These are phyloP conservation scores for Hippocampus kuda DNA, from an alignment of 2,797 vertebrate species.

Conservation along the genomic window DNA sequence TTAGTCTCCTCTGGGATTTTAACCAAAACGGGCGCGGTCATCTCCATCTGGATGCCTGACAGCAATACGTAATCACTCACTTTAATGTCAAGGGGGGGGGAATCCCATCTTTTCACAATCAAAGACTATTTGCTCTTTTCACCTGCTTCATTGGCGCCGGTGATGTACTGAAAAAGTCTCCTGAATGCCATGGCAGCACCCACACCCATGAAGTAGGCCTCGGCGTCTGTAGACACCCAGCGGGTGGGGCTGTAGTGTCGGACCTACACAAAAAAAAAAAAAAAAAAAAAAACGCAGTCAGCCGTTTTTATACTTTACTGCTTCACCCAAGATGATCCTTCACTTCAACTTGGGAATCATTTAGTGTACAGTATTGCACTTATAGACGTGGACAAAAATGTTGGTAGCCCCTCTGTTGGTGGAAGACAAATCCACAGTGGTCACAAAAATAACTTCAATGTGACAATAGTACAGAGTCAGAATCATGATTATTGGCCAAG, in stretches of 20 bases:
- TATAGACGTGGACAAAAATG: no score
- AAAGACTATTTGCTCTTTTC: neutral
- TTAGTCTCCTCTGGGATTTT: slow-evolving; percentile 65
- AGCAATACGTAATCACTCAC: neutral
- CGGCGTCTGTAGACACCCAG: slow-evolving; percentile 70
- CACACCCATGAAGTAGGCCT: slow-evolving; percentile 71
- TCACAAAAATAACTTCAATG: no score
- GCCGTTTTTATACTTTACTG: neutral
- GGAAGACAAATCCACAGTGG: no score
- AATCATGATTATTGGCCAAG: no score
- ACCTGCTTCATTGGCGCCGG: slow-evolving; percentile 65
- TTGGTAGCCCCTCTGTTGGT: no score
- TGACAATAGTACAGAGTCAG: no score
- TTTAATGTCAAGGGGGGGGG: neutral
- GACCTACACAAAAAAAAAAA: slow-evolving; percentile 47
- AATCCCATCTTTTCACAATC: neutral
- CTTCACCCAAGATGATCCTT: no score
- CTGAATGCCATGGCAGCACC: slow-evolving; percentile 71
- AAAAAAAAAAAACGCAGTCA: slow-evolving; percentile 6
- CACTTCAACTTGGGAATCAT: no score
- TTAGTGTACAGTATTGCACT: no score
- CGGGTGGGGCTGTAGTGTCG: slow-evolving; percentile 66
- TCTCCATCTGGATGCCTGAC: slow-evolving; percentile 67
- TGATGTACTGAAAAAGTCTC: slow-evolving; percentile 72
- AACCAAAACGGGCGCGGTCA: slow-evolving; percentile 69